Base-by-base conservation (phyloP, 2,888 invertebrate species). In the Acanthosepion pharaonis region DNA sequence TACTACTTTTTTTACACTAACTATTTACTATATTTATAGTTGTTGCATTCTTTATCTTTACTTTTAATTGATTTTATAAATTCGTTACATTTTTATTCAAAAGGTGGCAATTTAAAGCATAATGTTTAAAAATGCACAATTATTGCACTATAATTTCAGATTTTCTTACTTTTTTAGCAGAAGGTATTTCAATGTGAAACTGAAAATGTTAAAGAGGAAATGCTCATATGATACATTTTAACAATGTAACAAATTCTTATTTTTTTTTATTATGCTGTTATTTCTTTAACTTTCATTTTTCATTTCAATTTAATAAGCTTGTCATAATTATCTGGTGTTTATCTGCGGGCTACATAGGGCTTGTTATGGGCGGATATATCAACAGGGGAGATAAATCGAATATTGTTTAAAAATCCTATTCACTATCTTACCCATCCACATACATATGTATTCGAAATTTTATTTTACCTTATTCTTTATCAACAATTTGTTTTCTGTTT, bases 281-380 rank as follows among this genome's bases (percentile, higher is more conserved):
- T 78, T 78, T 33, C n/a, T 15, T 78, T 1, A 64, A 78, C n/a
- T 78, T 78, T 78, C 18, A 78, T 78, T 78, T 9, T 78, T 78
- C n/a, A n/a, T 78, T n/a, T 33, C 9, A n/a, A 78, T 78, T 78
- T 78, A 78, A 78, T 78, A 78, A 78, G 78, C 78, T 78, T 78
- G 33, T 78, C 78, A 78, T 78, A 78, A 78, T 78, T n/a, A 78
- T 78, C 78, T 78, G 33, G n/a, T 78, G 78, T 78, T 78, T 78
- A 78, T 78, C 78, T 78, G n/a, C n/a, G 33, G 78, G 78, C 78
- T 78, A 33, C 18, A 33, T n/a, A n/a, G 33, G n/a, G 78, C 33
- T 78, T 78, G 78, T 78, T 78, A 78, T 78, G 78, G 78, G n/a
- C 78, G 78, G 78, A 78, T 78, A 78, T n/a, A 15, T 78, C 11